Base-by-base conservation (phyloP, 2,797 vertebrate genomes). In the Sebastes nivosus region DNA sequence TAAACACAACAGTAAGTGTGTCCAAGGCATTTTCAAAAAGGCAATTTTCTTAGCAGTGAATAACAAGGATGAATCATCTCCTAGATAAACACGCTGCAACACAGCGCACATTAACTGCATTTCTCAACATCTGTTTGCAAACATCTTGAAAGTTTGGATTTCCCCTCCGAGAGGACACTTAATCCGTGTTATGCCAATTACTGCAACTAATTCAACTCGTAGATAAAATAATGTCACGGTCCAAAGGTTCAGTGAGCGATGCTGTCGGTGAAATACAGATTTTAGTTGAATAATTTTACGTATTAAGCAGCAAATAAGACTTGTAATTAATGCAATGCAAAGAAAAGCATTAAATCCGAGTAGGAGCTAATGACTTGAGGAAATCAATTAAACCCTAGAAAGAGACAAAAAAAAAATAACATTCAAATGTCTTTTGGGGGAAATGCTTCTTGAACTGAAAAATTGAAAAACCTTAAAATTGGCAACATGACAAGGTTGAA, bases 341-440 rank as follows among this genome's bases (percentile, higher is more conserved):
- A 72, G 68, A 64, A 81, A 85, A 52, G 29, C 46, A 87, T 86
- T 87, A 61, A 79, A 88, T 72, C 24, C 16, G 42, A 79, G 58
- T 66, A 60, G 57, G 36, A 84, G 54, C 66, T 89, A 91, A 92
- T 92, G 89, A 89, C 54, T 87, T 88, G 81, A 80, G 72, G 77
- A 92, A 93, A 92, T 92, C 85, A 93, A 93, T 93, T 92, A 92
- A 79, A 87, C 71, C 55, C 46, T 69, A 83, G 64, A 80, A 79
- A 83, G 68, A 72, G 60, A 80, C 55, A 74, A 79, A 89, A 80
- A 46, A 46, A 30, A 50, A 46, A 46, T 1, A 46, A 30, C 50
- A 77, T 60, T 84, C 55, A 46, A 69, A 83, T 58, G 78, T 81
- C 29, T 85, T 84, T 78, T 75, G 68, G 80, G 74, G 24, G 72